Base-by-base conservation (phyloP, 2,113 vertebrate species). In the Colinus virginianus region DNA sequence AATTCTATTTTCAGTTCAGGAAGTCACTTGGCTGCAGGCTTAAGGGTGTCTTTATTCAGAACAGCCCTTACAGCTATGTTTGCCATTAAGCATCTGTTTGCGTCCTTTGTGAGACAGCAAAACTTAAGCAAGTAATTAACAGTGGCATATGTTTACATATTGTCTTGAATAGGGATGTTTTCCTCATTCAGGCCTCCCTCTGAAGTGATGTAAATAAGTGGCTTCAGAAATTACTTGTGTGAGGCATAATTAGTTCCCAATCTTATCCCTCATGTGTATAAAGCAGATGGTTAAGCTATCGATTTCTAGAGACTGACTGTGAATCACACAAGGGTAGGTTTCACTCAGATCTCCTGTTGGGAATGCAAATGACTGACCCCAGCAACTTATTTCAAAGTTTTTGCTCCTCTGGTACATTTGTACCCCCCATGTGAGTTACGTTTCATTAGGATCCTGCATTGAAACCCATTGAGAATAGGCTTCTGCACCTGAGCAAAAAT, bases 111-210 rank as follows among this genome's bases (percentile, higher is more conserved):
- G 77, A 68, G 59, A 63, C 36, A 78, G n/a, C 13, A 63, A 10
- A 63, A 78, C 5, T 79, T 46, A 23, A 87, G 68, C 59, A 74
- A 66, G 68, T 87, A 87, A 87, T 87, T 90, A 92, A 69, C 71
- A 26, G 6, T 77, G 78, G 25, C 89, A 61, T 79, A 74, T 90
- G 78, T 72, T 87, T 95, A 84, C 76, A 58, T 78, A 66, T 9
- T 84, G 62, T 66, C 74, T 88, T 46, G 42, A 78, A 82, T 46
- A 69, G 19, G 18, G 8, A 74, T 77, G 42, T 85, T 89, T 87
- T 87, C 46, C 67, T 66, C 72, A 28, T 21, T 62, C 58, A 82
- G 22, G 45, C 14, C 84, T 95, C 49, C 14, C 42, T 84, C 55
- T 70, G 49, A 77, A 78, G 63, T 79, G 71, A 74, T 49, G 17